A percentile compares a stretch with the other conserved stretches of the same genome.
Evolutionary conservation across 2,888 invertebrate species (phyloP).

Genomic region (Phania funesta): DNA sequence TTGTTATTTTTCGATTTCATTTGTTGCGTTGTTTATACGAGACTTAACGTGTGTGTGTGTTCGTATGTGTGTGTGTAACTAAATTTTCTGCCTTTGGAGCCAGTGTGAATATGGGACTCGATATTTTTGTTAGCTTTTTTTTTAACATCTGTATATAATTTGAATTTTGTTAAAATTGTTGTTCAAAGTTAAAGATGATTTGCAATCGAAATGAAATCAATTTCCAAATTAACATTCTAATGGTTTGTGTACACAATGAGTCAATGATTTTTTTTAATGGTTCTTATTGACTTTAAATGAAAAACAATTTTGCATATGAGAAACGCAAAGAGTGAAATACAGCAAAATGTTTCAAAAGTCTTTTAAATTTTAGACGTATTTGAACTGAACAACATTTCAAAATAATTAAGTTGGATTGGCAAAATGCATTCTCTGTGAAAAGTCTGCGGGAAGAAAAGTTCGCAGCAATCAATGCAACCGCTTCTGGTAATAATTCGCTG

Average conservation of each 20-base stretch:
- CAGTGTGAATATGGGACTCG: not conserved
- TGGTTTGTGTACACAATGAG: constrained; percentile 9
- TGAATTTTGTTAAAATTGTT: not conserved
- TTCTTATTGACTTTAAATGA: constrained; percentile 3
- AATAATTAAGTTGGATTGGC: no score
- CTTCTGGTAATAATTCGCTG: no score
- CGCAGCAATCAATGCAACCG: no score
- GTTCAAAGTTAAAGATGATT: constrained; percentile 14
- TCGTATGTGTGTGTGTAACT: no score
- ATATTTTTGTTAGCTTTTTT: not conserved
- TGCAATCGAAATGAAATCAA: constrained; percentile 8
- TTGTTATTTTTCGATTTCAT: constrained; percentile 25
- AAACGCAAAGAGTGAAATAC: no score
- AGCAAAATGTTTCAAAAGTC: no score
- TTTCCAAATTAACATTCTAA: constrained; percentile 7
- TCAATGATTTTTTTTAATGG: constrained; percentile 8
- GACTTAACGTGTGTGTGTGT: not conserved
- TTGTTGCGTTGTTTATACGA: constrained; percentile 26
- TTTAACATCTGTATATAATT: no score
- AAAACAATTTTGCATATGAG: not conserved
- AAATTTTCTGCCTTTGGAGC: no score
- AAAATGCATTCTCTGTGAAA: no score
- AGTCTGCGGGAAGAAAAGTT: no score
- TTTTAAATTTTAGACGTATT: no score
- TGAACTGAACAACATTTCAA: no score